A percentile compares a stretch with the other conserved stretches of the same genome.
Evolutionary conservation across 2,797 vertebrate species (phyloP).

Genomic region (Anas bernieri): DNA sequence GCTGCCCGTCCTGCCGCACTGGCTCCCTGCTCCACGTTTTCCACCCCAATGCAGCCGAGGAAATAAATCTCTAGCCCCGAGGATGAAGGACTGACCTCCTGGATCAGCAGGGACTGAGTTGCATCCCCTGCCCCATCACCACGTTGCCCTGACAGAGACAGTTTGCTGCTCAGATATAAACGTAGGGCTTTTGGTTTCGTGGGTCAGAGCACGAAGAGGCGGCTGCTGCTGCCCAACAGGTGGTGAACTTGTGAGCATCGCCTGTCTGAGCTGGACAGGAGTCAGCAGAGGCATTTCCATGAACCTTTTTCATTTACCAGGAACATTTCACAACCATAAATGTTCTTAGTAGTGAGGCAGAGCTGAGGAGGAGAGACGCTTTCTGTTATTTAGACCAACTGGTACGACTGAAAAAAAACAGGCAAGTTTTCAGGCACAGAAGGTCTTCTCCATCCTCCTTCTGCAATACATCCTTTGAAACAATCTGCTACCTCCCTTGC

Average conservation of each 20-base stretch:
- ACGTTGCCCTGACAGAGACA: accelerated
- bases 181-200: neutral
- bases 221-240: neutral
- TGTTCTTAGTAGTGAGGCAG: neutral
- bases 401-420: neutral
- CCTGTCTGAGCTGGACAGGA: neutral
- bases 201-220: neutral
- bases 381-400: neutral
- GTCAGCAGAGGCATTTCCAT: neutral
- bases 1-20: accelerated
- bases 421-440: neutral
- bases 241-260: neutral
- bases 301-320: neutral
- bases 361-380: accelerated
- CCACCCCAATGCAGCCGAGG: accelerated
- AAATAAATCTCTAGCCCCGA: neutral
- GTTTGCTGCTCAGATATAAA: neutral
- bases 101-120: neutral
- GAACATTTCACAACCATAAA: neutral
- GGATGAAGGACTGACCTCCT: neutral
- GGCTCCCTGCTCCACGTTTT: accelerated
- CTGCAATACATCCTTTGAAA: neutral
- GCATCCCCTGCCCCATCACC: neutral
- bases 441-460: neutral
- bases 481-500: neutral